Evolutionary conservation across 2,797 vertebrate genomes (phyloP), one percentile per base, ranked within the genome.

Genomic region (Ispidina lecontei): DNA sequence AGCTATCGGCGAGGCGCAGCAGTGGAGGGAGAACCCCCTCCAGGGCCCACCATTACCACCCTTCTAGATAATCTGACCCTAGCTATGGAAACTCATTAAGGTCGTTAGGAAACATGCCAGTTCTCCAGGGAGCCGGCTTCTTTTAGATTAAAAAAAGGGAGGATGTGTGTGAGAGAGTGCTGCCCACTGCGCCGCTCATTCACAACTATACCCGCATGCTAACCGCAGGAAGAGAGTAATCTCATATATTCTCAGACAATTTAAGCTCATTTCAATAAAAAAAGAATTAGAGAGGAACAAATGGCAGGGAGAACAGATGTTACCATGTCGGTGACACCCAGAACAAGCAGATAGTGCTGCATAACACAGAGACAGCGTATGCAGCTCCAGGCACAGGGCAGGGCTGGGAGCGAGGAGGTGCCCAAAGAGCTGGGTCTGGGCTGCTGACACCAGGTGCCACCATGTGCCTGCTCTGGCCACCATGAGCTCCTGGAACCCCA

Each of bases 201-300:
- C 81, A 22, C 90, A 71, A 39, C 92, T 20, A 22, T 3, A 26
- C 69, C n/a, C 71, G 89, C 18, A 88, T 0, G 63, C 54, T 55
- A 72, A 77, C 87, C 84, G 11, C 72, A 12, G 89, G 91, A 82
- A 94, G 41, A 70, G 31, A 54, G 75, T 26, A 49, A 89, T 72
- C 82, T 84, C 65, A 95, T 92, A 64, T 9, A 73, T 93, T 84
- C 96, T 69, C 93, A 81, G 51, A 71, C 84, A 64, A 89, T 84
- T 95, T 80, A 68, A 84, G 80, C 65, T 93, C 90, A 89, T 96
- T 97, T 93, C 94, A 94, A 88, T 95, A 72, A 74, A 84, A 92
- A 52, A 88, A 74, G 54, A 95, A 95, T 76, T 67, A 94, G 89
- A 46, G 1, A 19, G 80, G 79, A 79, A 46, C 55, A 47, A 92